Evolutionary conservation across 2,113 vertebrate species (phyloP).

Genomic region (Paramisgurnus dabryanus): DNA sequence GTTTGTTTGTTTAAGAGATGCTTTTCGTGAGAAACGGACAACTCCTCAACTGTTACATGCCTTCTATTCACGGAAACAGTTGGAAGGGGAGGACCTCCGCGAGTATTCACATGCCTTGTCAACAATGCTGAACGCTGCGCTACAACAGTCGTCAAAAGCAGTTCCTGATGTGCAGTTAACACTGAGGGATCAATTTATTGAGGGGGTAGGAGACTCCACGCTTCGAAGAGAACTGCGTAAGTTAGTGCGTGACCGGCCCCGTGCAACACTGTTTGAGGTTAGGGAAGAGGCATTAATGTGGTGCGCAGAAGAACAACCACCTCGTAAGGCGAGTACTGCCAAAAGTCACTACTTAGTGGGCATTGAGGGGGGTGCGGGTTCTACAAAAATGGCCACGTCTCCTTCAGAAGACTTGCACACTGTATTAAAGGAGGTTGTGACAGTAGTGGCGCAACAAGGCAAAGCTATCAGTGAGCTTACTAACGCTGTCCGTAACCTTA

Average conservation of each 20-base stretch:
- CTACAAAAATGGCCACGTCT: background rate
- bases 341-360: background rate
- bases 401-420: background rate
- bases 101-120: slow-evolving; percentile 36
- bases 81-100: slow-evolving; percentile 15
- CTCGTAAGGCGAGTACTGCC: background rate
- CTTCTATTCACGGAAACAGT: slow-evolving; percentile 32
- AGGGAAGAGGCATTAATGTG: too few relatives aligned
- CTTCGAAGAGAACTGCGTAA: slow-evolving; percentile 5
- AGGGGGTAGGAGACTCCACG: background rate
- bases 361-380: background rate
- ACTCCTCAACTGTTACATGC: slow-evolving; percentile 25
- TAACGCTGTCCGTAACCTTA: background rate
- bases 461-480: slow-evolving; percentile 22
- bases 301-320: too few relatives aligned
- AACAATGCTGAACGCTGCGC: background rate
- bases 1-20: background rate
- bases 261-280: slow-evolving; percentile 14
- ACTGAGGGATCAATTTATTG: slow-evolving; percentile 32
- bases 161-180: background rate
- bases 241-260: slow-evolving; percentile 4
- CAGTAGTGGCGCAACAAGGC: slow-evolving; percentile 25
- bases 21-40: slow-evolving; percentile 21
- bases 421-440: slow-evolving; percentile 15
- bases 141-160: background rate